Evolutionary conservation across 2,113 vertebrate species (phyloP).

Genomic region (Esox niger): DNA sequence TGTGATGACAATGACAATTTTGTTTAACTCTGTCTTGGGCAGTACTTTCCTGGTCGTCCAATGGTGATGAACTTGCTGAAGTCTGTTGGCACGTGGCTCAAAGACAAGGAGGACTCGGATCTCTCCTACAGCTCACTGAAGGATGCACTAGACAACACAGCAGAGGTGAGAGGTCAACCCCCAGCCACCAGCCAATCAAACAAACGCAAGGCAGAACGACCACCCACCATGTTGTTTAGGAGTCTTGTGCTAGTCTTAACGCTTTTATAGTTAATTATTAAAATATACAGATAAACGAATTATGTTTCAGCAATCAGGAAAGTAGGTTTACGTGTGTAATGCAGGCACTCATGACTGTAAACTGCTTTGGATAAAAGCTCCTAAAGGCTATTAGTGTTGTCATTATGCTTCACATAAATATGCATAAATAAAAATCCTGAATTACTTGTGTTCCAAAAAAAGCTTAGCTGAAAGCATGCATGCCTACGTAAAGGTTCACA

Average conservation of each 20-base stretch:
- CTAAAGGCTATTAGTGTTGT: no score
- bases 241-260: background rate
- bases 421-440: slow-evolving; percentile 8
- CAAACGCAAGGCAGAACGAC: background rate
- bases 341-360: no score
- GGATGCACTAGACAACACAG: slow-evolving; percentile 72
- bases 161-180: slow-evolving; percentile 70
- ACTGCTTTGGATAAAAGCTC: no score
- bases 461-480: slow-evolving; percentile 47
- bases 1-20: background rate
- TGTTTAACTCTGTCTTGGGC: slow-evolving; percentile 6
- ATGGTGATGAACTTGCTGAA: slow-evolving; percentile 77
- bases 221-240: background rate
- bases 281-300: background rate
- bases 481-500: slow-evolving; percentile 49
- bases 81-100: slow-evolving; percentile 73
- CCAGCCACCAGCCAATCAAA: slow-evolving; percentile 2
- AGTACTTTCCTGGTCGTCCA: slow-evolving; percentile 88
- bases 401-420: no score
- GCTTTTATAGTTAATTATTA: background rate
- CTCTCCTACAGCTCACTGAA: slow-evolving; percentile 72
- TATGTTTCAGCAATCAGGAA: background rate
- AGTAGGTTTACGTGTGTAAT: background rate
- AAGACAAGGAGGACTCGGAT: slow-evolving; percentile 54
- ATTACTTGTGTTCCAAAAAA: no score